Conservation (phyloP, 1,140 invertebrate genomes). For the Heliconius congener region DNA sequence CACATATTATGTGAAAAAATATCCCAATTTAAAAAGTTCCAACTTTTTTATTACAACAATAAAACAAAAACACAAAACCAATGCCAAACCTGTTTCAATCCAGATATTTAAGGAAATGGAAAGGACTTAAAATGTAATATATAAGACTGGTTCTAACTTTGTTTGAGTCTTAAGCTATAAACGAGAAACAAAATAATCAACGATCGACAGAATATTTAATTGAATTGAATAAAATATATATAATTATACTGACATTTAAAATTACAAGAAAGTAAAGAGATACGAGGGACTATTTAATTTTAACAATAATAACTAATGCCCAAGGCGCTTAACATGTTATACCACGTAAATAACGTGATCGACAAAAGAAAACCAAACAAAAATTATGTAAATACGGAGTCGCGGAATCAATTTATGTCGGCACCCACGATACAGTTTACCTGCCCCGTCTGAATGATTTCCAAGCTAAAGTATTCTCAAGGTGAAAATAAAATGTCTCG, state of each 20-base stretch:
- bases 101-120: conserved; percentile 36
- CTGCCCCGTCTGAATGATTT: conserved; percentile 51
- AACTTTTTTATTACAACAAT: conserved; percentile 25
- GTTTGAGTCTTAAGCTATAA: conserved; percentile 1
- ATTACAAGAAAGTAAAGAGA: not conserved
- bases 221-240: not conserved
- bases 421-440: conserved; percentile 49
- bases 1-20: conserved; percentile 24
- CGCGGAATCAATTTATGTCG: conserved; percentile 42
- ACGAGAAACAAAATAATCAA: not conserved
- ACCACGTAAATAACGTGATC: conserved; percentile 24
- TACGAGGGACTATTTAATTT: not conserved
- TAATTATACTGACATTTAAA: not conserved
- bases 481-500: conserved; percentile 69
- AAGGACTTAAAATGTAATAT: conserved; percentile 34
- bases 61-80: conserved; percentile 30
- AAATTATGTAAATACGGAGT: conserved; percentile 32
- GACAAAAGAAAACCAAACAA: conserved; percentile 26
- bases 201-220: not conserved
- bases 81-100: conserved; percentile 33
- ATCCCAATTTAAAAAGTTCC: conserved; percentile 25
- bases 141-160: conserved; percentile 27
- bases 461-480: conserved; percentile 67
- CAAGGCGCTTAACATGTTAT: not conserved
- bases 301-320: not conserved